A percentile compares a stretch with the other conserved stretches of the same genome.
Conservation (phyloP, 1,140 invertebrate species). For the Drosophila murphyi region DNA sequence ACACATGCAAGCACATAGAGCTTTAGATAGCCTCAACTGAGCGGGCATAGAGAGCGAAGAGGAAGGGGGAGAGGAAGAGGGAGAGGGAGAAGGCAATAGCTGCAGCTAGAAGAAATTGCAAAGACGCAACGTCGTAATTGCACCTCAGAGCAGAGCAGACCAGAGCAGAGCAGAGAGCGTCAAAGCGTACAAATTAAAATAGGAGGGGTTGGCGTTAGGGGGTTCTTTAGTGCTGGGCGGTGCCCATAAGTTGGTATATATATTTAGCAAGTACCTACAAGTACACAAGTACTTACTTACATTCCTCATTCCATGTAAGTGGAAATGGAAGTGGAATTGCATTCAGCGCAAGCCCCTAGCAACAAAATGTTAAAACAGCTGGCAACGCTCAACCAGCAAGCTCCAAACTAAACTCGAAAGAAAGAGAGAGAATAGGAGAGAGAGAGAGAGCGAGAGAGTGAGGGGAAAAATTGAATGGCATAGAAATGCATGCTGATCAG, state of each 20-base stretch:
- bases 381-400: no score
- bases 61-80: constrained; percentile 14
- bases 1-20: constrained; percentile 13
- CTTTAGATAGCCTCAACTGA: constrained; percentile 25
- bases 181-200: neutral
- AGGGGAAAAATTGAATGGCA: no score
- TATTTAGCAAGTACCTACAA: constrained; percentile 23
- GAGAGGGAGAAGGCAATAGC: constrained; percentile 42
- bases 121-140: constrained; percentile 63
- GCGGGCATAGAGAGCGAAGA: no score
- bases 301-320: constrained; percentile 2
- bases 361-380: neutral
- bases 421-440: no score
- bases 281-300: constrained; percentile 5
- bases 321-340: no score
- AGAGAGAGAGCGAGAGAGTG: no score
- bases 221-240: neutral
- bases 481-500: no score
- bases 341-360: neutral
- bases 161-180: neutral
- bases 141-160: constrained; percentile 19
- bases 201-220: neutral
- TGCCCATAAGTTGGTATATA: constrained; percentile 15
- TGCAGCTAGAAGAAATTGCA: constrained; percentile 76
- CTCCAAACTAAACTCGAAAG: no score